Base-by-base conservation (phyloP, 2,797 vertebrate species). In the Nyctibius grandis region DNA sequence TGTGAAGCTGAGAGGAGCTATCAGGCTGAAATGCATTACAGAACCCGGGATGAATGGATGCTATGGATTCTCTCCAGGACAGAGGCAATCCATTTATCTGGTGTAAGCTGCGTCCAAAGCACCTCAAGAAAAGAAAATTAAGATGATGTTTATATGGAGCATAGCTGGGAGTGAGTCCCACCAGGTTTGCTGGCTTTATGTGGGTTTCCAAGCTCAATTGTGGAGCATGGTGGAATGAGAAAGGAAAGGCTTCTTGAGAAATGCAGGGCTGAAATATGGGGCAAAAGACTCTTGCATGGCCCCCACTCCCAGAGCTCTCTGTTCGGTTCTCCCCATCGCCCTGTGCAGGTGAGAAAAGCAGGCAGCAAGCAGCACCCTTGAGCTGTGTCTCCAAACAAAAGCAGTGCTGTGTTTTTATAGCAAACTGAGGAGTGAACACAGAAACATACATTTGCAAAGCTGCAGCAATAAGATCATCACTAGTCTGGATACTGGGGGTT, bases 291-390 rank as follows among this genome's bases (percentile, higher is more conserved):
- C 76, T 20, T 3, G 31, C 74, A 74, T 29, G 61, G 60, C 75
- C 88, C 74, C 61, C 0, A 0, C 79, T 59, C 56, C 77, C 88
- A 74, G 80, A 91, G 25, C 77, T 64, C 53, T 68, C 53, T 48
- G 29, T 15, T 63, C 47, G 59, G 67, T 1, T 86, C 47, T 23
- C 70, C 92, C 89, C 69, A 9, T 22, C 38, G 23, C 92, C 75
- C 89, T 68, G 77, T 68, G 96, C 94, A 92, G 77, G 93, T 87
- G 90, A 93, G 83, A 69, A 65, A 95, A 95, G 91, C 96, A 94
- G 91, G 89, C 96, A 94, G 94, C 93, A 90, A 90, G 92, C 95
- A 94, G 79, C 79, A 84, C 2, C 76, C 65, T 60, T 4, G 65
- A 78, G 93, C 70, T 36, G 84, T 85, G 91, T 81, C 64, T 89